phyloP scores from a whole-genome alignment of 2,797 vertebrate genomes.

The Perodicticus potto region DNA sequence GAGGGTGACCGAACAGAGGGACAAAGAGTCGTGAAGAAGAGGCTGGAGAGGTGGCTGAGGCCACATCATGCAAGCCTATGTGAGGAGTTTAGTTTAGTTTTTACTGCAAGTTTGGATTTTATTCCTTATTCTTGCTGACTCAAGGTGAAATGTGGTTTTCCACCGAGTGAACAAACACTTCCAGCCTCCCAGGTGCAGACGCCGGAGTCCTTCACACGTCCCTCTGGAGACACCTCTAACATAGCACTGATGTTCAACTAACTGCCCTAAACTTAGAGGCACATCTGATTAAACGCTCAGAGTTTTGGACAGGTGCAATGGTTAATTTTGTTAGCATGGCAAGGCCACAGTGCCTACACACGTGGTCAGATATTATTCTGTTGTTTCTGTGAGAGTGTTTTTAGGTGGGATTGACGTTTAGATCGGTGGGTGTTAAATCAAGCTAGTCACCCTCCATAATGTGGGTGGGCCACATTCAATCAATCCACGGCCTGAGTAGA shows the following conservation, averaged over 20 bases:
- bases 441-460: no score
- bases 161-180: neutral
- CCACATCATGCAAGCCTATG: no score
- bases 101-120: neutral
- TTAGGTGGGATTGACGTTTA: no score
- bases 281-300: neutral
- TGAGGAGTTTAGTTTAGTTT: neutral
- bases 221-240: neutral
- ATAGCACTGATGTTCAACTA: neutral
- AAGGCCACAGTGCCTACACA: neutral
- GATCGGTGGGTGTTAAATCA: no score
- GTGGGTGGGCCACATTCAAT: neutral
- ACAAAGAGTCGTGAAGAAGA: rapidly evolving
- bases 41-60: neutral
- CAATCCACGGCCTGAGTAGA: neutral
- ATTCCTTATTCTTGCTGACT: neutral
- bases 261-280: neutral
- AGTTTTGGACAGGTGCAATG: neutral
- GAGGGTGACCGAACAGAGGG: no score
- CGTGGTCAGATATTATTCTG: no score
- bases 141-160: neutral
- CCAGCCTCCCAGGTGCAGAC: neutral
- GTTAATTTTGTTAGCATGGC: neutral
- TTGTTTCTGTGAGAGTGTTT: no score
- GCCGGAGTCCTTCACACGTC: neutral